Conservation (phyloP, 2,113 vertebrate genomes). For the Crotalus helleri region DNA sequence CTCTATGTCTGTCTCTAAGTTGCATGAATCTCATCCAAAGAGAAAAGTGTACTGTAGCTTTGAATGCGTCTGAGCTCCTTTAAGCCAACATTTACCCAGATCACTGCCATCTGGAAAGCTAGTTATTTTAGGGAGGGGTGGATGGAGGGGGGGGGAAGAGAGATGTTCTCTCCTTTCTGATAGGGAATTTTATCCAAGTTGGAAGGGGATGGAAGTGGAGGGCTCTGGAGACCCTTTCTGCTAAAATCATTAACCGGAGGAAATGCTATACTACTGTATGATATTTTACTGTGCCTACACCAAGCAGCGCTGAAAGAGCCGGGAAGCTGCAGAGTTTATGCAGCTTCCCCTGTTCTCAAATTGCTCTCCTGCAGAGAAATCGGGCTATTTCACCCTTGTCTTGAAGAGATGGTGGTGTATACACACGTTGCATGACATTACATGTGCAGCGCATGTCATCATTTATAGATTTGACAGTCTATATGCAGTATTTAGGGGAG, state of each 20-base stretch:
- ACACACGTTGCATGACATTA: not conserved
- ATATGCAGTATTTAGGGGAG: not conserved
- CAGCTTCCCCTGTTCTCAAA: not conserved
- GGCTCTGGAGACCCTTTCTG: not conserved
- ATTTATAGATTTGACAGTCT: not conserved
- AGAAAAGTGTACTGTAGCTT: not conserved
- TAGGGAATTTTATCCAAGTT: not conserved
- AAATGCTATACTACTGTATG: not conserved
- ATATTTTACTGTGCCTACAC: not conserved
- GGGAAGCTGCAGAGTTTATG: not conserved
- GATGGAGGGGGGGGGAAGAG: not conserved
- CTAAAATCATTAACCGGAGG: slow-evolving; percentile 21
- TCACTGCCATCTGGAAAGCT: not conserved
- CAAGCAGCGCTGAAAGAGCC: not conserved
- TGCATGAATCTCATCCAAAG: not conserved
- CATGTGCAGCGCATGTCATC: not conserved
- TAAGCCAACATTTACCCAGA: not conserved
- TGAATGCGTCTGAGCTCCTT: not conserved
- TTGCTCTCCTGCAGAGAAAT: not conserved
- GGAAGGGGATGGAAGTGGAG: not conserved
- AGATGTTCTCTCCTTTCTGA: not conserved
- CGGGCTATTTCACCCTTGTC: not conserved
- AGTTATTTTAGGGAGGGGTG: not conserved
- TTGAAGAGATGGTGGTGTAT: not conserved
- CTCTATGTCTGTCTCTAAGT: not conserved